Conservation (phyloP, 2,113 vertebrate genomes). For the Clarias batrachus region DNA sequence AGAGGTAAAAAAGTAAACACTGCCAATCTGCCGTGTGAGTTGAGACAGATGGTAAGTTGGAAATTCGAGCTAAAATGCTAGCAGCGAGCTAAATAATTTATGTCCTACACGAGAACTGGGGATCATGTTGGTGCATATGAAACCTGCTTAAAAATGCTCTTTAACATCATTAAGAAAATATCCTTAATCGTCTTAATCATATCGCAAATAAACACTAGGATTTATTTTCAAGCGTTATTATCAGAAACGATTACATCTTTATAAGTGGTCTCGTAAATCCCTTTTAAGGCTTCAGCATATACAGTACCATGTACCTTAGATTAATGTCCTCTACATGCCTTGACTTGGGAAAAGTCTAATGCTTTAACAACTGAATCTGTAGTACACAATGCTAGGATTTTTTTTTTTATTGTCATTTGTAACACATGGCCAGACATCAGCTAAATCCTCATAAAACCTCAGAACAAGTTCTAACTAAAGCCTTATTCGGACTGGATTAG, state of each 20-base stretch:
- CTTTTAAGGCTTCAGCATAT: neutral
- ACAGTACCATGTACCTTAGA: neutral
- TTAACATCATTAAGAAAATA: neutral
- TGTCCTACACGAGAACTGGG: neutral
- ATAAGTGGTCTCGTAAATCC: neutral
- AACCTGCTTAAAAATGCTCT: neutral
- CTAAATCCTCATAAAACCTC: conserved; percentile 5
- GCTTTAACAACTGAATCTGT: neutral
- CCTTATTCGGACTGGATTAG: neutral
- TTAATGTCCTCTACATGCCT: neutral
- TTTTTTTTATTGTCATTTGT: neutral
- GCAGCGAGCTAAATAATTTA: conserved; percentile 1
- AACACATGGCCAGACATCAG: neutral
- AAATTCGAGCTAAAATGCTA: conserved; percentile 26
- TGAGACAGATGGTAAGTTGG: conserved; percentile 9
- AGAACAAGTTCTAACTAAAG: neutral
- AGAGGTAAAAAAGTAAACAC: conserved; percentile 21
- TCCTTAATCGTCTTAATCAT: neutral
- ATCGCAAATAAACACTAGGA: neutral
- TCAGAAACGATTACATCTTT: neutral
- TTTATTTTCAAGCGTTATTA: neutral
- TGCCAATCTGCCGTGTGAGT: conserved; percentile 10
- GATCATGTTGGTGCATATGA: neutral
- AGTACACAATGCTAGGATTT: neutral
- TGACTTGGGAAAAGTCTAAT: neutral